Evolutionary conservation across 2,888 invertebrate species (phyloP).

Genomic region (Disparrhopalites patrizii): DNA sequence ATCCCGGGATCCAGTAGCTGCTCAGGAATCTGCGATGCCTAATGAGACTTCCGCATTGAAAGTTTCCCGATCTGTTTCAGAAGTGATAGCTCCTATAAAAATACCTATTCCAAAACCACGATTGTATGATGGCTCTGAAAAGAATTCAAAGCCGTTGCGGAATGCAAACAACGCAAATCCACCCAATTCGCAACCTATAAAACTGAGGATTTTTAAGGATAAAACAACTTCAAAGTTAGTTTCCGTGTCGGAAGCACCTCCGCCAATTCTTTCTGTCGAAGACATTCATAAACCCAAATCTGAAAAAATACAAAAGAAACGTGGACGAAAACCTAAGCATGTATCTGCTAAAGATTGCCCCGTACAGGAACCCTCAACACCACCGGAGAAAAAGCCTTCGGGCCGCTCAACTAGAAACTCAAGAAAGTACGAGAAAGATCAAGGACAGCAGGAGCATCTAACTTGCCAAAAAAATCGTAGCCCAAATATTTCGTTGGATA

Average conservation of each 20-base stretch:
- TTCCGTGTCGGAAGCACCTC: slow-evolving; percentile 45
- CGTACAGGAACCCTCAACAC: not conserved
- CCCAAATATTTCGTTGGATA: slow-evolving; percentile 31
- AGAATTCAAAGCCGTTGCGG: slow-evolving; percentile 34
- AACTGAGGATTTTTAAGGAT: slow-evolving; percentile 75
- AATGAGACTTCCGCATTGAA: slow-evolving; percentile 22
- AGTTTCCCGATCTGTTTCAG: slow-evolving; percentile 26
- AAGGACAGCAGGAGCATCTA: slow-evolving; percentile 6
- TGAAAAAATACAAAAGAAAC: slow-evolving; percentile 28
- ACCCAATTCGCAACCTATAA: slow-evolving; percentile 60
- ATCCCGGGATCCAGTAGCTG: slow-evolving; percentile 53
- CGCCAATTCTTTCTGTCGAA: slow-evolving; percentile 29
- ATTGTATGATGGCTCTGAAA: slow-evolving; percentile 16
- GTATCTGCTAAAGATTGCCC: not conserved
- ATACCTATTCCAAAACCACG: slow-evolving; percentile 32
- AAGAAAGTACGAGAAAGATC: slow-evolving; percentile 15
- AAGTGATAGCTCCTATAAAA: slow-evolving; percentile 33
- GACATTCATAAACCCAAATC: not conserved
- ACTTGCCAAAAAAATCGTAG: slow-evolving; percentile 20
- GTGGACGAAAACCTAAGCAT: slow-evolving; percentile 40
- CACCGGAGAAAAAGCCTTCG: slow-evolving; percentile 14
- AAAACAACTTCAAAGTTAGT: slow-evolving; percentile 55
- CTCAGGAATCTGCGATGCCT: slow-evolving; percentile 34
- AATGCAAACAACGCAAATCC: slow-evolving; percentile 34
- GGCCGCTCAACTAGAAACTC: slow-evolving; percentile 21